These are phyloP conservation scores for Steinernema khuongi DNA, from an alignment of 1,140 invertebrate species.

Conservation along the genomic window DNA sequence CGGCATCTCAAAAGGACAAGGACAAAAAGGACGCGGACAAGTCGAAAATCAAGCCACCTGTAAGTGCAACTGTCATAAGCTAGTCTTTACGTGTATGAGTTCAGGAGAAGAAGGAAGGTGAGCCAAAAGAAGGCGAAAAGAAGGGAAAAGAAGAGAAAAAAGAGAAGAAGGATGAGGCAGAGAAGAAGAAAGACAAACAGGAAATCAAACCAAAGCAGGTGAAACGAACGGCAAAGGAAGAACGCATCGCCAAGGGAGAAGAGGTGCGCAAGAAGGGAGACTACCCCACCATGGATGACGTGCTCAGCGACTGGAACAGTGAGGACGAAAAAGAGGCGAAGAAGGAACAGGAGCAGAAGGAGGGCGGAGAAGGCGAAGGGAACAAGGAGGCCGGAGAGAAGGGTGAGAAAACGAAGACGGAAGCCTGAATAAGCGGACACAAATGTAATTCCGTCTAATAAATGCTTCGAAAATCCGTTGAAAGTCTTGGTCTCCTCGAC, in stretches of 20 bases:
- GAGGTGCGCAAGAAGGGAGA: not conserved
- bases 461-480: too few species aligned
- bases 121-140: too few species aligned
- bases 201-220: not conserved
- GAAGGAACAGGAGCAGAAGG: not conserved
- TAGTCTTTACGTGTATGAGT: too few species aligned
- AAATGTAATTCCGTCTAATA: too few species aligned
- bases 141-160: not conserved
- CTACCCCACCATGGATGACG: slow-evolving; percentile 1
- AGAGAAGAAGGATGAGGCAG: not conserved
- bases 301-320: not conserved
- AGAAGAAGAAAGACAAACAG: not conserved
- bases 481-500: too few species aligned
- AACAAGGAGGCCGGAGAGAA: too few species aligned
- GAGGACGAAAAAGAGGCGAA: slow-evolving; percentile 2
- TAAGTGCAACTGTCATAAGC: too few species aligned
- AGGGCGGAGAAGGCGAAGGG: not conserved
- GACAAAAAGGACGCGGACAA: not conserved
- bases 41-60: too few species aligned
- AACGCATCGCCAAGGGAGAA: not conserved
- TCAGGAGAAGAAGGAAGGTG: not conserved
- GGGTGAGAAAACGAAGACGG: too few species aligned
- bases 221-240: not conserved
- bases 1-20: too few species aligned
- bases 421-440: too few species aligned